Evolutionary conservation across 2,888 invertebrate species (phyloP).

Genomic region (Dolichomitus sp.): DNA sequence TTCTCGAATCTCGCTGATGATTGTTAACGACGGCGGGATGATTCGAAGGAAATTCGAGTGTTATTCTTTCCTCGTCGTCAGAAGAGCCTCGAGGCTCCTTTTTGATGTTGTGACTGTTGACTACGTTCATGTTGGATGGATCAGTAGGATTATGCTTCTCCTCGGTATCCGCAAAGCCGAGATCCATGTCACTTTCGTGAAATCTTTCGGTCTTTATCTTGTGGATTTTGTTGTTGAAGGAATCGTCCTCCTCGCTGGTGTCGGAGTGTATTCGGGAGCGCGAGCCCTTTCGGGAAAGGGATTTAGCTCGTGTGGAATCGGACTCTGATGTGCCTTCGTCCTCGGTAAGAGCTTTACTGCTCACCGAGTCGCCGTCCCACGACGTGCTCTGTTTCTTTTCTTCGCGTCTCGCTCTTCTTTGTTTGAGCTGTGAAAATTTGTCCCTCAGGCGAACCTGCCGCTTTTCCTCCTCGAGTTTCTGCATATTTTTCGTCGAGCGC

Average conservation of each 20-base stretch:
- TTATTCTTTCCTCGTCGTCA: constrained; percentile 82
- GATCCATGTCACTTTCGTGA: constrained; percentile 88
- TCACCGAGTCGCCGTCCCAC: constrained; percentile 94
- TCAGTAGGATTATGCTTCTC: constrained; percentile 83
- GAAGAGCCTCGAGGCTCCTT: constrained; percentile 82
- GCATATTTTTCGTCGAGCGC: constrained; percentile 97
- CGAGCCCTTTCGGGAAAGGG: constrained; percentile 90
- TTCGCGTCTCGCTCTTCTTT: constrained; percentile 94
- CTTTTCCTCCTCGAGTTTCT: constrained; percentile 96
- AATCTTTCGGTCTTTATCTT: constrained; percentile 89
- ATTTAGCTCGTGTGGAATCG: constrained; percentile 87
- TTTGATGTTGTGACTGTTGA: constrained; percentile 78
- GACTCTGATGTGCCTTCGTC: constrained; percentile 86
- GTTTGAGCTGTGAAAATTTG: constrained; percentile 95
- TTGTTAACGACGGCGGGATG: constrained; percentile 80
- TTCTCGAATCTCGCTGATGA: constrained; percentile 87
- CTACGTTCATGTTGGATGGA: constrained; percentile 68
- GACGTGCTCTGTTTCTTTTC: constrained; percentile 96
- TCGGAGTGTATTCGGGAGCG: constrained; percentile 93
- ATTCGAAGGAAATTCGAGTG: constrained; percentile 77
- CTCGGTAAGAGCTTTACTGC: constrained; percentile 84
- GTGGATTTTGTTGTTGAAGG: constrained; percentile 87
- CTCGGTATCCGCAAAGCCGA: constrained; percentile 86
- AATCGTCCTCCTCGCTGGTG: constrained; percentile 91
- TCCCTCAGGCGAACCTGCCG: constrained; percentile 92